Conservation (phyloP, 2,113 vertebrate species). For the Hippocampus barbouri region DNA sequence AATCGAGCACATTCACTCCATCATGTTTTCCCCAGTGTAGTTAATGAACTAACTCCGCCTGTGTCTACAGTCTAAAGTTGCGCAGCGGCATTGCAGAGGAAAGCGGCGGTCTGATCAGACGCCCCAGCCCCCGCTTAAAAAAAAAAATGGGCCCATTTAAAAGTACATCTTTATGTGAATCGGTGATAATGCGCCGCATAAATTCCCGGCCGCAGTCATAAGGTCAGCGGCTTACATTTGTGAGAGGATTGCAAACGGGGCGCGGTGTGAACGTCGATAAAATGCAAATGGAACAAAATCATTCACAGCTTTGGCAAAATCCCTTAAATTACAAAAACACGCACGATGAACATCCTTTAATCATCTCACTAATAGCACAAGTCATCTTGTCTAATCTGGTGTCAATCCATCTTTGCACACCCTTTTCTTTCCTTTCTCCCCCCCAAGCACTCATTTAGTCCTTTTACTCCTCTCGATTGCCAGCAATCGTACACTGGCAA, state of each 20-base stretch:
- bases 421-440: background rate
- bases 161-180: background rate
- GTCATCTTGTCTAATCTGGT: background rate
- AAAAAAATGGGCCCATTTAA: constrained; percentile 28
- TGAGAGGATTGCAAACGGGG: constrained; percentile 12
- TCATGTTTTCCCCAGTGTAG: too few species aligned
- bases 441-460: background rate
- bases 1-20: too few species aligned
- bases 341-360: background rate
- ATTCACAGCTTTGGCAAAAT: constrained; percentile 9
- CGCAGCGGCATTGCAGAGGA: background rate
- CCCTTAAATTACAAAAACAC: background rate
- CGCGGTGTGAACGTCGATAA: constrained; percentile 26
- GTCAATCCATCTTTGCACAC: background rate
- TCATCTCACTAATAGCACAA: background rate
- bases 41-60: background rate
- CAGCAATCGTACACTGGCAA: background rate
- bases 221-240: constrained; percentile 8
- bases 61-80: background rate
- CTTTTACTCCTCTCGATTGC: background rate
- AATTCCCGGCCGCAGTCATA: constrained; percentile 1
- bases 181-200: constrained; percentile 6
- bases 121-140: background rate
- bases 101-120: constrained; percentile 3
- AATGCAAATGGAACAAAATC: constrained; percentile 31